Percentiles rank a stretch among this genome's conserved stretches.
phyloP scores from a whole-genome alignment of 2,888 invertebrate species.

The Athetis lepigone region DNA sequence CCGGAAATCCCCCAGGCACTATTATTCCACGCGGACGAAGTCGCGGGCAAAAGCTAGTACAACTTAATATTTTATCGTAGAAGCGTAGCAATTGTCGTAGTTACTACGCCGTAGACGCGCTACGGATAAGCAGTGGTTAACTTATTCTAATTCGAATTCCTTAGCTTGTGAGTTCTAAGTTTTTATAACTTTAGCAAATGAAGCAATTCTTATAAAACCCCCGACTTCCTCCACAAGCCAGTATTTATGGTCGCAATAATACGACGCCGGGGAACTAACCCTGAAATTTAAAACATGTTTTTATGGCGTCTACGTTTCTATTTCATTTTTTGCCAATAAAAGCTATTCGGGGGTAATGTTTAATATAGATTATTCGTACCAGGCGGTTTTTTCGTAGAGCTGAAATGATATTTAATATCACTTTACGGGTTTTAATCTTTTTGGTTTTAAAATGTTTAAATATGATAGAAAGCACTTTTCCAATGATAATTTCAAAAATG shows the following conservation, averaged over 20 bases:
- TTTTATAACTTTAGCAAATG: conserved; percentile 42
- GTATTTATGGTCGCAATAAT: conserved; percentile 47
- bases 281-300: conserved; percentile 46
- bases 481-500: background rate
- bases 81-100: conserved; percentile 25
- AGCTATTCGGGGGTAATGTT: conserved; percentile 42
- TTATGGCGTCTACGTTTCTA: conserved; percentile 55
- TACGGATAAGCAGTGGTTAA: conserved; percentile 6
- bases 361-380: conserved; percentile 57
- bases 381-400: conserved; percentile 37
- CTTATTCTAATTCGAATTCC: background rate
- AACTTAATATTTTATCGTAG: too few relatives aligned
- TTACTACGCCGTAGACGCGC: conserved; percentile 47
- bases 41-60: too few relatives aligned
- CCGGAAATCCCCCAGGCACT: too few relatives aligned
- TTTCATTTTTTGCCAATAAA: conserved; percentile 51
- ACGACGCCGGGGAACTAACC: conserved; percentile 29
- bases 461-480: too few relatives aligned
- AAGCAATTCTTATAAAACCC: conserved; percentile 41
- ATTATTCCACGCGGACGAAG: too few relatives aligned
- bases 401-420: conserved; percentile 1
- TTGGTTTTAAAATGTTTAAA: too few relatives aligned
- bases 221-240: conserved; percentile 16
- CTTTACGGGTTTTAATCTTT: background rate
- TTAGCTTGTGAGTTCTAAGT: background rate